Conservation (phyloP, 2,888 invertebrate species). For the Lithophane semibrunnea region DNA sequence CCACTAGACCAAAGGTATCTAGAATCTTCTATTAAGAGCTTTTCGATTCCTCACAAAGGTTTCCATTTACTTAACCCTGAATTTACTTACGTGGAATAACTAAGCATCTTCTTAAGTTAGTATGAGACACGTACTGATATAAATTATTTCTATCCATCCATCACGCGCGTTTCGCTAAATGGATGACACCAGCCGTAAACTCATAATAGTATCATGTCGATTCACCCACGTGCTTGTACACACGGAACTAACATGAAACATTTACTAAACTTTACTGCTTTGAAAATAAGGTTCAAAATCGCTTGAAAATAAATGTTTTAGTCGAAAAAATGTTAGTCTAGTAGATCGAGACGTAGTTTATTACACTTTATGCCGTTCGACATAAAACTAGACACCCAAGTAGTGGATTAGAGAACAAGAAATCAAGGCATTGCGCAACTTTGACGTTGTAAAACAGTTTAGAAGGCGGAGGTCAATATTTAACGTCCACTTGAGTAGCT, state of each 20-base stretch:
- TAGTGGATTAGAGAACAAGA: constrained; percentile 84
- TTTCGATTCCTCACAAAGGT: not conserved
- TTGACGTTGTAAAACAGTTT: constrained; percentile 66
- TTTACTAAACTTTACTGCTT: constrained; percentile 56
- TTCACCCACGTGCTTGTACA: constrained; percentile 83
- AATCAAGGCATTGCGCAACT: constrained; percentile 82
- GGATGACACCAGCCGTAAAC: constrained; percentile 85
- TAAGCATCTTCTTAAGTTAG: constrained; percentile 16
- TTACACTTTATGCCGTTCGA: constrained; percentile 81
- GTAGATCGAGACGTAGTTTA: constrained; percentile 80
- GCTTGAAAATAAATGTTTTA: constrained; percentile 9
- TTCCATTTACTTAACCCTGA: not conserved
- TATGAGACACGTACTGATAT: constrained; percentile 56
- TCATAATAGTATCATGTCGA: constrained; percentile 79
- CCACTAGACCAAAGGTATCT: too few species aligned
- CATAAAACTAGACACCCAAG: constrained; percentile 90
- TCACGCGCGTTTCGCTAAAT: constrained; percentile 85
- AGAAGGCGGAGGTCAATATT: constrained; percentile 83
- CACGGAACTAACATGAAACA: constrained; percentile 15
- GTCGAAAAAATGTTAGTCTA: constrained; percentile 52
- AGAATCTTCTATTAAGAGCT: too few species aligned
- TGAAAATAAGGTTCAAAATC: constrained; percentile 70
- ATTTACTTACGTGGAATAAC: constrained; percentile 6
- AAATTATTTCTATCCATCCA: constrained; percentile 78
- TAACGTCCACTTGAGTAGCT: constrained; percentile 75